phyloP scores from a whole-genome alignment of 2,888 invertebrate species.

The Pseudococcus viburni region DNA sequence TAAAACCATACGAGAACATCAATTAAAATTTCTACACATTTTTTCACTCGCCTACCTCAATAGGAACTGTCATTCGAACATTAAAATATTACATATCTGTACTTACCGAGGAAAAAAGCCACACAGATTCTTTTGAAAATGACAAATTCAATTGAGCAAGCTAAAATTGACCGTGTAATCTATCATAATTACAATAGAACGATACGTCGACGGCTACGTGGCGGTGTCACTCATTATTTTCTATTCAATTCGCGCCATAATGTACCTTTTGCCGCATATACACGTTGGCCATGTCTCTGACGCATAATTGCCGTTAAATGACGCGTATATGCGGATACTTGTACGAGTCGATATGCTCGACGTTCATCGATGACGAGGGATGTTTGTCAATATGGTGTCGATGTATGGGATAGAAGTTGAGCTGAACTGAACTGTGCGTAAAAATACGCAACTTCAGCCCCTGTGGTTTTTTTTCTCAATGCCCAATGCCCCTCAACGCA shows the following conservation, averaged over 20 bases:
- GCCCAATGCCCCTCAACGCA: background rate
- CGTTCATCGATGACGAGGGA: background rate
- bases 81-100: background rate
- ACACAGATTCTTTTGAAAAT: background rate
- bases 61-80: background rate
- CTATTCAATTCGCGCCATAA: constrained; percentile 19
- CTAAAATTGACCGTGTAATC: constrained; percentile 15
- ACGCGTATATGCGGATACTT: background rate
- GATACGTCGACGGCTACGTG: background rate
- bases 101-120: background rate
- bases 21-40: too few relatives aligned
- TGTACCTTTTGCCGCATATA: background rate
- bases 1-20: background rate
- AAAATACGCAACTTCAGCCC: background rate
- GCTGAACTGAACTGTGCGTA: background rate
- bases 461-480: background rate
- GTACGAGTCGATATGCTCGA: background rate
- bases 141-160: background rate
- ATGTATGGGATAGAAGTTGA: background rate
- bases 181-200: constrained; percentile 1
- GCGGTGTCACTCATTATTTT: constrained; percentile 4
- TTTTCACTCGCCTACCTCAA: background rate
- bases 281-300: background rate
- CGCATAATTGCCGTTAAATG: constrained; percentile 8
- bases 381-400: constrained; percentile 31